Base-by-base conservation (phyloP, 2,797 vertebrate species). In the Anguilla megastoma region DNA sequence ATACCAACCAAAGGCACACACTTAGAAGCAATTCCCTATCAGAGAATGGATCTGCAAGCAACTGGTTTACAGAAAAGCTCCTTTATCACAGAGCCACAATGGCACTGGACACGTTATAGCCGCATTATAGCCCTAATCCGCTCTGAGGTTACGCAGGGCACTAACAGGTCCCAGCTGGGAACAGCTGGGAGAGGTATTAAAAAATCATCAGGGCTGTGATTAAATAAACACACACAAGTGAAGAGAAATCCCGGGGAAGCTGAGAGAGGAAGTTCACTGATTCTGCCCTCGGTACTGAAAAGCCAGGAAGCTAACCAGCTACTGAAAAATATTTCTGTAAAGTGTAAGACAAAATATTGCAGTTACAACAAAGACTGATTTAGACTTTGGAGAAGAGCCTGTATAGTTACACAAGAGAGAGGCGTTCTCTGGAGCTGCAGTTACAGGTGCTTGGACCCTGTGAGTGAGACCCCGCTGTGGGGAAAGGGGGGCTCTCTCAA, bases 401-500 rank as follows among this genome's bases (percentile, higher is more conserved):
- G 10, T 12, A 58, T 14, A 58, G 0, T 58, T 66, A 30, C 66
- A 30, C 30, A n/a, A 86, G 85, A 36, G 48, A 58, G 27, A 79
- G 74, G 33, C 6, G 18, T 12, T 21, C 0, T 7, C 4, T n/a
- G n/a, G 5, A 69, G 18, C 52, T 54, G 52, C 52, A 5, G 48
- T 50, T 54, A 10, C 52, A 54, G 52, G 52, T 54, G 87, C 91
- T 90, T 95, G 93, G 94, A 92, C 94, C 92, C 58, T 92, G 91
- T 92, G 94, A 95, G 96, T 96, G 94, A 97, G 91, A 89, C 56
- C 82, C 88, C 91, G 92, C 92, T 94, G 94, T 94, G 95, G 92
- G 93, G 91, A 95, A 95, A 93, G 94, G 93, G 95, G 93, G 50
- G 80, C 91, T 95, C 94, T 94, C 95, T 96, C 95, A 94, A 94